Evolutionary conservation across 1,140 invertebrate species (phyloP).

Genomic region (Lethrus apterus): DNA sequence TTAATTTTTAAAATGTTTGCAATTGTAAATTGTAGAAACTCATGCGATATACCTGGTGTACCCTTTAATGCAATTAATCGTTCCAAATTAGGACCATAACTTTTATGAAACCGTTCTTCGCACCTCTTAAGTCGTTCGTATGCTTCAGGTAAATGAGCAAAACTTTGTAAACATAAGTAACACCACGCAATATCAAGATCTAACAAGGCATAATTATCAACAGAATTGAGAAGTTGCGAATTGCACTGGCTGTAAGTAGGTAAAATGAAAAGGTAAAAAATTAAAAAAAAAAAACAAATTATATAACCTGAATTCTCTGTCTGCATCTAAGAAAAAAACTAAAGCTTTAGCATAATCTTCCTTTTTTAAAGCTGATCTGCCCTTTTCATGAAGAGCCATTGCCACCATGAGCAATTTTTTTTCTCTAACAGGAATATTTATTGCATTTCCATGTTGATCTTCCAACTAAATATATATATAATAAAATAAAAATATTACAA

Average conservation of each 20-base stretch:
- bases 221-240: constrained; percentile 55
- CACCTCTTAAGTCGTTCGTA: constrained; percentile 56
- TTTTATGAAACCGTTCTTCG: constrained; percentile 56
- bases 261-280: constrained; percentile 2
- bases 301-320: constrained; percentile 59
- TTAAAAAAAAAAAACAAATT: constrained; percentile 11
- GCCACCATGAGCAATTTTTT: constrained; percentile 60
- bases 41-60: constrained; percentile 48
- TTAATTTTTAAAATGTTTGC: no score
- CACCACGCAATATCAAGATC: constrained; percentile 81
- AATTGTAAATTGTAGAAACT: no score
- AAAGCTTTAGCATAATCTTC: constrained; percentile 61
- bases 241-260: constrained; percentile 52
- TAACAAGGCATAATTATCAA: constrained; percentile 75
- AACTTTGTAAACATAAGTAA: constrained; percentile 65
- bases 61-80: constrained; percentile 63
- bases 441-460: constrained; percentile 65
- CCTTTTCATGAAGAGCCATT: constrained; percentile 71
- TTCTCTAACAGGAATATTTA: constrained; percentile 60
- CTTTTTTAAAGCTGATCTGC: constrained; percentile 54
- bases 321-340: constrained; percentile 66
- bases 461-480: constrained; percentile 59
- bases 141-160: constrained; percentile 64
- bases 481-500: constrained; percentile 23
- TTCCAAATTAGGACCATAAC: constrained; percentile 64